Conservation (phyloP, 2,113 vertebrate species). For the Choloepus hoffmanni region DNA sequence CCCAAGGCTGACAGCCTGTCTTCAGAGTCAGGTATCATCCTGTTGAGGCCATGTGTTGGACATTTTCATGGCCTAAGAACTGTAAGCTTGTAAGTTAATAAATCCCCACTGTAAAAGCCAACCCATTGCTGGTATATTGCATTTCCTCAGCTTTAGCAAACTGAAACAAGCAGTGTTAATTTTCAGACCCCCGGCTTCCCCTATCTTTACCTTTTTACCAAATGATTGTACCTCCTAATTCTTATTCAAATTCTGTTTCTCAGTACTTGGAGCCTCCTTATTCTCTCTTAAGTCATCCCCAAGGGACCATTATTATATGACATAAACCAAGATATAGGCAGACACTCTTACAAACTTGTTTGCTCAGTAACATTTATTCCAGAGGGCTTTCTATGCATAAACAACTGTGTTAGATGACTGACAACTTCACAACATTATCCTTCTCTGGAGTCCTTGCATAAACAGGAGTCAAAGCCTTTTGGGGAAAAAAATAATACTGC, state of each 20-base stretch:
- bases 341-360: constrained; percentile 2
- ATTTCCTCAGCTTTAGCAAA: too few species aligned
- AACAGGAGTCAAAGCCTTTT: constrained; percentile 22
- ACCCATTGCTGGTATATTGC: too few species aligned
- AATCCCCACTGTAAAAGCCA: too few species aligned
- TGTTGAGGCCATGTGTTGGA: too few species aligned
- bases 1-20: too few species aligned
- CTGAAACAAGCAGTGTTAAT: not conserved
- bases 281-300: not conserved
- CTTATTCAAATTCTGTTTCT: not conserved
- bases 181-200: not conserved
- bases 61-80: too few species aligned
- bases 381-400: not conserved
- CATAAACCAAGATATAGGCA: not conserved
- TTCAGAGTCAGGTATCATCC: too few species aligned
- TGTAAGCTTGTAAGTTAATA: too few species aligned
- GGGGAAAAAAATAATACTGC: not conserved
- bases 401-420: not conserved
- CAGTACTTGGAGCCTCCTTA: not conserved
- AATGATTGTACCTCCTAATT: not conserved
- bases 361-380: constrained; percentile 22
- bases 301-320: not conserved
- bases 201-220: not conserved
- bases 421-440: not conserved
- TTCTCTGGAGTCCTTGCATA: not conserved